Base-by-base conservation (phyloP, 2,888 invertebrate species). In the Napeogenes inachia region DNA sequence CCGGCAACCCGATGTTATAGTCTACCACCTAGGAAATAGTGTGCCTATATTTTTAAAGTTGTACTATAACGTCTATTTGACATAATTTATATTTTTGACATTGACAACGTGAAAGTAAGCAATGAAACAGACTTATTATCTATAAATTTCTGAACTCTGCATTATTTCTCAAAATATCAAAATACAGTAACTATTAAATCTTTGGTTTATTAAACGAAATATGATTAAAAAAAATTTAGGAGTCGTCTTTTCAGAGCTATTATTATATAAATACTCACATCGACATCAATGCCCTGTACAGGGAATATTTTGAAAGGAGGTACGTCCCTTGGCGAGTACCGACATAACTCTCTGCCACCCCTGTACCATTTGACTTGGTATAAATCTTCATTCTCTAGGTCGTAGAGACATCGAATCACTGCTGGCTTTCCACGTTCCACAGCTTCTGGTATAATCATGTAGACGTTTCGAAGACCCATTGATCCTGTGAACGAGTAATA, bases 341-440 rank as follows among this genome's bases (percentile, higher is more conserved):
- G 85, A 74, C 92, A 94, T 82, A 94, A 94, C 80, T 94, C 94
- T 4, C 92, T 79, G 66, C 91, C 91, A 2, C 92, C 92, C 56
- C 92, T 89, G 79, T 94, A 94, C 94, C 94, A 94, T 81, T 94
- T 94, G 68, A 94, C 93, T 50, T 93, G 91, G 80, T 94, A 94
- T 53, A 94, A 81, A 53, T 91, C 91, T 70, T 94, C 94, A 30
- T 92, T 91, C 72, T 94, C 94, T 69, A 94, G 81, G 77, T 94
- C 93, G 80, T 92, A 94, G 64, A 89, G 85, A 74, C 94, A 94
- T 73, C 91, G 90, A 71, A 95, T 89, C 65, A 91, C 87, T 12
- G 93, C 94, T 71, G 91, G 91, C 56, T 93, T 91, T 8, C 94
- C 94, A 47, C 92, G 89, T 66, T 92, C 89, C 32, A 93, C 94